Evolutionary conservation across 1,140 invertebrate genomes (phyloP).

Genomic region (Drosophila navojoa): DNA sequence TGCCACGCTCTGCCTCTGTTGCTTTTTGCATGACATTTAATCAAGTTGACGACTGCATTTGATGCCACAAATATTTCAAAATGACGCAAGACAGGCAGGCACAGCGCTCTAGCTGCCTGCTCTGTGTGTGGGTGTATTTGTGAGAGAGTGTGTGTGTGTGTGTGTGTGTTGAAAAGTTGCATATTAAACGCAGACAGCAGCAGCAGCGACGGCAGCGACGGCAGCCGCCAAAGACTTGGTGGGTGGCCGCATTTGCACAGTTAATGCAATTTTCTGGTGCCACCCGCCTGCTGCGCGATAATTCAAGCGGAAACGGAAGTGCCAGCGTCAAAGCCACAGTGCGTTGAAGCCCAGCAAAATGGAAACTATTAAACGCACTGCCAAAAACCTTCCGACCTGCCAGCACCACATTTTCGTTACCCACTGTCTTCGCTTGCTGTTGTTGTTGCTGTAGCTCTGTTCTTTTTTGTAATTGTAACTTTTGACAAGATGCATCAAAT

Average conservation of each 20-base stretch:
- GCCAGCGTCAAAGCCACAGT: slow-evolving; percentile 76
- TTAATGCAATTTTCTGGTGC: slow-evolving; percentile 77
- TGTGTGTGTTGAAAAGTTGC: slow-evolving; percentile 69
- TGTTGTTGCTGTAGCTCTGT: slow-evolving; percentile 2
- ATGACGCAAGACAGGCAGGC: slow-evolving; percentile 72
- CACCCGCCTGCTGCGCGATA: slow-evolving; percentile 72
- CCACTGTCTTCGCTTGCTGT: too few relatives aligned
- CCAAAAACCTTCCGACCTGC: slow-evolving; percentile 40
- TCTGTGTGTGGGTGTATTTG: slow-evolving; percentile 18
- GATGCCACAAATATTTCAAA: slow-evolving; percentile 82
- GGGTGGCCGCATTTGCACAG: slow-evolving; percentile 66
- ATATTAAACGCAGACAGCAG: slow-evolving; percentile 78
- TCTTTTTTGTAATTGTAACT: slow-evolving; percentile 32
- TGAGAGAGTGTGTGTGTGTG: slow-evolving; percentile 24
- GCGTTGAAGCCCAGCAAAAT: slow-evolving; percentile 69
- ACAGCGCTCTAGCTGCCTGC: slow-evolving; percentile 17
- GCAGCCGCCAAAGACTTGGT: slow-evolving; percentile 18
- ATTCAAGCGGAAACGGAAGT: slow-evolving; percentile 82
- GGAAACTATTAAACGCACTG: slow-evolving; percentile 80
- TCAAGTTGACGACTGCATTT: slow-evolving; percentile 82
- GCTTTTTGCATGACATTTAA: slow-evolving; percentile 82
- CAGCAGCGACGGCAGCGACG: slow-evolving; percentile 16
- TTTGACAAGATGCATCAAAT: slow-evolving; percentile 58
- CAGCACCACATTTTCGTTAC: background rate
- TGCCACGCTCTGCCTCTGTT: slow-evolving; percentile 62